phyloP scores from a whole-genome alignment of 2,113 vertebrate species.

The Prunella fulvescens region DNA sequence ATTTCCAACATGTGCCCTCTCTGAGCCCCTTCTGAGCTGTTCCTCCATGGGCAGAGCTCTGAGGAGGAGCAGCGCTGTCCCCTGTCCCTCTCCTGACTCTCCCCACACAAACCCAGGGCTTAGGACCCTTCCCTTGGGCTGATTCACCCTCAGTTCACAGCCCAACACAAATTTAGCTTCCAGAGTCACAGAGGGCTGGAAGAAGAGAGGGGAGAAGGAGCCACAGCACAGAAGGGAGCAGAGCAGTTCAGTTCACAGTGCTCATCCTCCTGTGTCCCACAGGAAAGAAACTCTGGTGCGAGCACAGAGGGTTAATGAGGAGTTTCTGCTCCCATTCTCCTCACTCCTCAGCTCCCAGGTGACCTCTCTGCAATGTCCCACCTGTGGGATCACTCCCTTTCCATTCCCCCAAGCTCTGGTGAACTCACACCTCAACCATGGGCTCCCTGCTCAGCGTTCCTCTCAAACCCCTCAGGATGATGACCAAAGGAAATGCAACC shows the following conservation, averaged over 20 bases:
- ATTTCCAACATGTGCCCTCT: not conserved
- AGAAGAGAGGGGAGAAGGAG: not conserved
- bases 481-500: not conserved
- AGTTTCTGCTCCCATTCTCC: not conserved
- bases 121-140: not conserved
- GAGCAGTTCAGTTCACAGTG: not conserved
- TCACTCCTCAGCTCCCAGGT: not conserved
- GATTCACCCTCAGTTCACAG: not conserved
- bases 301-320: not conserved
- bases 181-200: not conserved
- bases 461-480: not conserved
- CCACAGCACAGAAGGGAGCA: not conserved
- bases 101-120: not conserved
- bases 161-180: not conserved
- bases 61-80: not conserved
- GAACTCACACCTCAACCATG: not conserved
- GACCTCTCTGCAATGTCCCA: not conserved
- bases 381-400: not conserved
- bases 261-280: not conserved
- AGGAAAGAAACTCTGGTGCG: rapidly evolving
- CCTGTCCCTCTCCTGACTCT: not conserved
- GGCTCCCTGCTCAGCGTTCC: not conserved
- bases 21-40: not conserved
- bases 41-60: not conserved
- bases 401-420: not conserved